Evolutionary conservation across 2,888 invertebrate genomes (phyloP).

Genomic region (Amphipyra tragopoginis): DNA sequence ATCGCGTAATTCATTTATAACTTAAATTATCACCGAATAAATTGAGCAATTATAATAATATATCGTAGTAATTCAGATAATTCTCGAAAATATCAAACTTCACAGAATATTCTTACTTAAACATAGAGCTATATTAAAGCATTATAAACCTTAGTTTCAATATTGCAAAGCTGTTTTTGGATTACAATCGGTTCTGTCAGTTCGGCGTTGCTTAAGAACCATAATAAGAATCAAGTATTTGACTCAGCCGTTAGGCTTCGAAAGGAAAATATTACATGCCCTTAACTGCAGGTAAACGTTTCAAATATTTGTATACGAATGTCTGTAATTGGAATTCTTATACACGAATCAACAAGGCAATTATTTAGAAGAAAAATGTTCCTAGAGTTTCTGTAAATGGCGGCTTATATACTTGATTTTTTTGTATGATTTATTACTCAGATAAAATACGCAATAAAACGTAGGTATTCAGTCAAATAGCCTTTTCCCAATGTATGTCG

Average conservation of each 20-base stretch:
- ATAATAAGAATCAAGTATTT: conserved; percentile 1
- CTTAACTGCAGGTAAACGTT: conserved; percentile 14
- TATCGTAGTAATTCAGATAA: not conserved
- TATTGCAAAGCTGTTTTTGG: conserved; percentile 40
- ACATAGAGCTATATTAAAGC: conserved; percentile 45
- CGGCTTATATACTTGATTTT: not conserved
- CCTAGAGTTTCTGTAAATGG: not conserved
- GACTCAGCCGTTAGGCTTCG: conserved; percentile 10
- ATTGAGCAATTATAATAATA: not conserved
- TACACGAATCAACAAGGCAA: not conserved
- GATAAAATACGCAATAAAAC: not conserved
- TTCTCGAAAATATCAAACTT: conserved; percentile 13
- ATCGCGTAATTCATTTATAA: conserved; percentile 1
- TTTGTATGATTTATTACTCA: not conserved
- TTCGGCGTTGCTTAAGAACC: conserved; percentile 20
- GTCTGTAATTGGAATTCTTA: conserved; percentile 4
- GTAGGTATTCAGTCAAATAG: no score
- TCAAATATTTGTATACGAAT: not conserved
- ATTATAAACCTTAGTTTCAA: conserved; percentile 22
- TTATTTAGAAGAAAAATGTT: not conserved
- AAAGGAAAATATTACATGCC: conserved; percentile 13
- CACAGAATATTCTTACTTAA: conserved; percentile 27
- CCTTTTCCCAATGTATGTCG: no score
- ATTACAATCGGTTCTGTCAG: conserved; percentile 30
- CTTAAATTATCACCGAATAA: not conserved